Evolutionary conservation across 1,140 invertebrate genomes (phyloP), one percentile per base, ranked within the genome.

Genomic region (Magallana angulata): DNA sequence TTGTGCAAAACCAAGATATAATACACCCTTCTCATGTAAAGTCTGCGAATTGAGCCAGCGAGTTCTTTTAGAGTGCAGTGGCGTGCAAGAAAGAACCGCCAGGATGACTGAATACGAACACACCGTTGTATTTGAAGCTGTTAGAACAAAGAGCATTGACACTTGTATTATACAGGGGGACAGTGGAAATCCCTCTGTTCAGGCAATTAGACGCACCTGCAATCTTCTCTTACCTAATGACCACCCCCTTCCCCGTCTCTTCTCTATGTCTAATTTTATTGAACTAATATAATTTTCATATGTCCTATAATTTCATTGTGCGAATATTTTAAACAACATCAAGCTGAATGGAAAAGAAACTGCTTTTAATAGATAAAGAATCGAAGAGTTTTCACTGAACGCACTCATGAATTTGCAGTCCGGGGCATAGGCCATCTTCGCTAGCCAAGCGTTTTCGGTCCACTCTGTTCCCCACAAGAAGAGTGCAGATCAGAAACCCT

Each of bases 1-100:
- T 76, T 30, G 24, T 76, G 68, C 12, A 76, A 30, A 30, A 24
- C 3, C 68, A 30, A 76, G 24, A 11, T 30, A 12, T 76, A 11
- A 8, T 76, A 76, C 8, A 76, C 30, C 24, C 68, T 64, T 36
- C 68, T 36, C 24, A 12, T 76, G 9, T 76, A 76, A 76, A 3
- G 24, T 76, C 9, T 30, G 36, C 8, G 68, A 48, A 48, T 48
- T 7, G 24, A 76, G 68, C 3, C 18, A 24, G 6, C 7, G 16
- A n/a, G 7, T 76, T 76, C 68, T 76, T 76, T 76, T 30, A 30
- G 68, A 30, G 68, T 76, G 68, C 68, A 76, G 12, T 76, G 68
- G 68, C 24, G 18, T 76, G 68, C 68, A 76, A 76, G 68, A 76
- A 30, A 18, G 24, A 11, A 30, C 7, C 68, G 24, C 14, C 24